These are phyloP conservation scores for Mastigias papua DNA, from an alignment of 30 jellyfish, hydroid and myxozoan species.

Conservation along the genomic window DNA sequence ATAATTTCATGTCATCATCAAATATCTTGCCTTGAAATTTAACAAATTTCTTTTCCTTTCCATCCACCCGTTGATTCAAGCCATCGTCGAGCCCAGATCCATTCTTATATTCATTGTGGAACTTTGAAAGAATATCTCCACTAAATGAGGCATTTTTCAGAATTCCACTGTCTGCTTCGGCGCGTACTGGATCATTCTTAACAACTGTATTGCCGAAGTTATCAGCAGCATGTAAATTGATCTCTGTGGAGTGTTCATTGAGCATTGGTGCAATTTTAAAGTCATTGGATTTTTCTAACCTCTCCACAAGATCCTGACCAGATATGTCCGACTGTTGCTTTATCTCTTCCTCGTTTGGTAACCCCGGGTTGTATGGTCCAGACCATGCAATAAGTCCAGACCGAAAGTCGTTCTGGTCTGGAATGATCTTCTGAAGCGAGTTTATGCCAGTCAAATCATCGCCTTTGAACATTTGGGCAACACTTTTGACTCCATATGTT, in stretches of 20 bases:
- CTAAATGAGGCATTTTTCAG: neutral
- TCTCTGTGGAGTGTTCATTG: neutral
- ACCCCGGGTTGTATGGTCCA: slow-evolving; percentile 65
- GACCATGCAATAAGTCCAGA: slow-evolving; percentile 72
- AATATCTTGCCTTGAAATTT: neutral
- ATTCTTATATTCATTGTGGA: neutral
- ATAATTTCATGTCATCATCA: slow-evolving; percentile 48
- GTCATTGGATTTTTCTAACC: slow-evolving; percentile 25
- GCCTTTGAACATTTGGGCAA: slow-evolving; percentile 25
- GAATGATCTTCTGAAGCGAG: slow-evolving; percentile 4
- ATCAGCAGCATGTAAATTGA: neutral
- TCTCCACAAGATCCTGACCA: slow-evolving; percentile 62
- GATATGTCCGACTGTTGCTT: slow-evolving; percentile 37
- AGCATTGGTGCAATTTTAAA: neutral
- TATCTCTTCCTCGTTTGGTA: slow-evolving; percentile 53
- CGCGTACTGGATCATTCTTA: neutral
- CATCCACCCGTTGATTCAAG: neutral
- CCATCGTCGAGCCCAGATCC: neutral
- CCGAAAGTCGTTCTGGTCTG: slow-evolving; percentile 33
- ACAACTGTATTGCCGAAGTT: neutral
- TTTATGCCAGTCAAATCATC: slow-evolving; percentile 54
- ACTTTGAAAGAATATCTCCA: neutral
- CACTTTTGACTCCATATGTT: slow-evolving; percentile 44
- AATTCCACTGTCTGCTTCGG: neutral
- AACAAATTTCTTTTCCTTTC: neutral